Base-by-base conservation (phyloP, 2,113 vertebrate species). In the Etia nguti region DNA sequence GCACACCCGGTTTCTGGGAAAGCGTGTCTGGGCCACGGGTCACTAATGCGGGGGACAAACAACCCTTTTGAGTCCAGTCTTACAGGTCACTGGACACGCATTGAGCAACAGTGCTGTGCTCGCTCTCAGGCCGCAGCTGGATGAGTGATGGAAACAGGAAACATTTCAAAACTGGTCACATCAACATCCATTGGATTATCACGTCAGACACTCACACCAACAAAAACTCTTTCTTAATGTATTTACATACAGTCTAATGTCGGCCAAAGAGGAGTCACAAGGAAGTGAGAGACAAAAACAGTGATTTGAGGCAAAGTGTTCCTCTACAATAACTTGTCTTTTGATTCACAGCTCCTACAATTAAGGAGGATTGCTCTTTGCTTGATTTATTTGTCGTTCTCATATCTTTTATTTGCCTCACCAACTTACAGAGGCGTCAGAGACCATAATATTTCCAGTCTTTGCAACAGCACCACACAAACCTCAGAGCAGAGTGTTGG, bases 41-140 rank as follows among this genome's bases (percentile, higher is more conserved):
- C 88, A 89, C 88, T 88, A 92, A 91, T 87, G 90, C 85, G 4
- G 84, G 79, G 43, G 57, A 93, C 92, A 94, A 93, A 86, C 91
- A 83, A 77, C 60, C 75, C 90, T 90, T 94, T 89, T 90, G 77
- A 92, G 85, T 79, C 83, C 80, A 84, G 73, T 93, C 94, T 93
- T 93, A 92, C 93, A 93, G 94, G 93, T 95, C 94, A 96, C 75
- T 92, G 90, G 87, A 75, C 81, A 90, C 80, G 65, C 34, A 91
- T 80, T 85, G 52, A 81, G 91, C 68, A 81, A 57, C 75, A 84
- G 65, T 9, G 86, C 79, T 79, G 22, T 79, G 20, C 79, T 82
- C 57, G 29, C 34, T 34, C 73, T 84, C 43, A 52, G 81, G 60
- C 84, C 48, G 43, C 60, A 83, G 85, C 54, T 81, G 60, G 46